Evolutionary conservation across 2,888 invertebrate species (phyloP).

Genomic region (Nomada goodeniana): DNA sequence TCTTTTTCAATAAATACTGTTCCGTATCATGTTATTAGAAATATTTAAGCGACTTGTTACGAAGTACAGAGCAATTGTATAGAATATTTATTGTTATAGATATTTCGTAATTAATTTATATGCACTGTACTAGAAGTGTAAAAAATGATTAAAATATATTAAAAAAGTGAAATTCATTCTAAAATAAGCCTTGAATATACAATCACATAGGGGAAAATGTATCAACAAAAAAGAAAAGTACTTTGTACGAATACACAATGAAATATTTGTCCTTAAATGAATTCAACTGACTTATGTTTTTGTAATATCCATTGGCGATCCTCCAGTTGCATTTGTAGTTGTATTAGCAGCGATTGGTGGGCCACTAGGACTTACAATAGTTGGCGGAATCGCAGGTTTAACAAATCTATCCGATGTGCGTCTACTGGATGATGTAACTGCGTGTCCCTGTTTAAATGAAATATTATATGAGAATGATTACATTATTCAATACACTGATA

Average conservation of each 20-base stretch:
- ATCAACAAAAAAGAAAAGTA: constrained; percentile 63
- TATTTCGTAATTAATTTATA: constrained; percentile 44
- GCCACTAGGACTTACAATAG: constrained; percentile 85
- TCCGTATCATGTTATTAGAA: constrained; percentile 45
- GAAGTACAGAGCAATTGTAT: constrained; percentile 48
- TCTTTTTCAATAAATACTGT: constrained; percentile 49
- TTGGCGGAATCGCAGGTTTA: constrained; percentile 92
- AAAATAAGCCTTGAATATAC: constrained; percentile 50
- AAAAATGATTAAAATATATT: constrained; percentile 45
- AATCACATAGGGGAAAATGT: constrained; percentile 66
- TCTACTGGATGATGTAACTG: constrained; percentile 85
- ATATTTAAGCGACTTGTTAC: constrained; percentile 47
- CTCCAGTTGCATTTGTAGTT: constrained; percentile 75
- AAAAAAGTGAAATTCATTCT: constrained; percentile 22
- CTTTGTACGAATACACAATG: constrained; percentile 63
- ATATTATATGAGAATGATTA: background rate
- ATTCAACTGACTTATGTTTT: constrained; percentile 79
- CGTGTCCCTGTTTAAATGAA: constrained; percentile 74
- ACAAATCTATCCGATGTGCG: constrained; percentile 93
- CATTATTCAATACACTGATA: background rate
- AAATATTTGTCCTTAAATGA: constrained; percentile 47
- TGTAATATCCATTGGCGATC: constrained; percentile 84
- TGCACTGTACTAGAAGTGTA: constrained; percentile 39
- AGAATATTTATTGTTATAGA: constrained; percentile 37
- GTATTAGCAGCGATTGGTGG: constrained; percentile 76